phyloP scores from a whole-genome alignment of 2,113 vertebrate species.

The Chitala chitala region DNA sequence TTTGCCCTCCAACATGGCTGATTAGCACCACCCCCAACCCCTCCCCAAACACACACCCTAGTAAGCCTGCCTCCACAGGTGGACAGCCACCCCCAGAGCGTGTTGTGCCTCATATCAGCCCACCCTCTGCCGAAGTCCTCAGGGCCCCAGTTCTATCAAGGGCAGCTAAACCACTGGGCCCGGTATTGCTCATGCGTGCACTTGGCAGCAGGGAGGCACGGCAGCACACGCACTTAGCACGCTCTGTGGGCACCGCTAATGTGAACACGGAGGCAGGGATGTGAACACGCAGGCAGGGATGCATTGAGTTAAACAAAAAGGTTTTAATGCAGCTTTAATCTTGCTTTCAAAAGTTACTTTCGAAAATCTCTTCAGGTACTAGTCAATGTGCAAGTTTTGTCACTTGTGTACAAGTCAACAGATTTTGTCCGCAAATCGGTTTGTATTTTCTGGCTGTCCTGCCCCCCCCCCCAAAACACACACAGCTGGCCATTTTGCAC shows the following conservation, averaged over 20 bases:
- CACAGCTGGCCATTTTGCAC: background rate
- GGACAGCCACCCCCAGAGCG: conserved; percentile 8
- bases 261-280: background rate
- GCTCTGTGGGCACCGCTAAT: background rate
- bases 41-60: too few species aligned
- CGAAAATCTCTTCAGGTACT: background rate
- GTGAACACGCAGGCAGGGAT: too few species aligned
- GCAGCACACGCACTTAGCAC: conserved; percentile 28
- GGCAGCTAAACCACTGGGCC: conserved; percentile 67
- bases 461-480: background rate
- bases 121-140: conserved; percentile 39
- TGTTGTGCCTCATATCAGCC: conserved; percentile 51
- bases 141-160: conserved; percentile 49
- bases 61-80: too few species aligned
- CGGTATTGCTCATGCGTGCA: conserved; percentile 42
- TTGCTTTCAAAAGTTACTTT: background rate
- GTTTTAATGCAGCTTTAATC: background rate
- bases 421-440: background rate
- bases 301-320: too few species aligned
- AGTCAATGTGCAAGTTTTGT: background rate
- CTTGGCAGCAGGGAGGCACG: conserved; percentile 9
- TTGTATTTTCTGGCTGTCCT: background rate
- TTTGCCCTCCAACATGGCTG: too few species aligned
- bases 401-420: background rate
- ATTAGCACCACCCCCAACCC: too few species aligned